These are phyloP conservation scores for Mesoligia furuncula DNA, from an alignment of 2,888 invertebrate species.

Conservation along the genomic window DNA sequence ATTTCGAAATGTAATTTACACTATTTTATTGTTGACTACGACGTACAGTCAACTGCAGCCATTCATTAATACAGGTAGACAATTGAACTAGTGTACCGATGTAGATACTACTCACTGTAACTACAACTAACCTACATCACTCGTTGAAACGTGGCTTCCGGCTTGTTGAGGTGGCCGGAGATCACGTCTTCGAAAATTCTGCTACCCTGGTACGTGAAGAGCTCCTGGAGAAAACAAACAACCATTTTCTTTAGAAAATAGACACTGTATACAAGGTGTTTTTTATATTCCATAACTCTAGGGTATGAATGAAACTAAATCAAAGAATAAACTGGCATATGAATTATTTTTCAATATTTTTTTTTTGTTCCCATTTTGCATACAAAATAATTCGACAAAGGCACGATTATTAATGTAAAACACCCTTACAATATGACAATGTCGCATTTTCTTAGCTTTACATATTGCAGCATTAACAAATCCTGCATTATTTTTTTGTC, in stretches of 20 bases:
- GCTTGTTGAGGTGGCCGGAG: constrained; percentile 58
- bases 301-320: too few relatives aligned
- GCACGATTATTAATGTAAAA: too few relatives aligned
- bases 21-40: constrained; percentile 46
- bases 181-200: constrained; percentile 71
- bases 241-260: neutral
- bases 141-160: constrained; percentile 65
- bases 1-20: constrained; percentile 51
- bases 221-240: constrained; percentile 65
- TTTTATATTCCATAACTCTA: too few relatives aligned
- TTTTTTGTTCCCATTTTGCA: too few relatives aligned
- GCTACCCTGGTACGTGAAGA: constrained; percentile 76
- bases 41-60: constrained; percentile 38
- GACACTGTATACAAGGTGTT: too few relatives aligned
- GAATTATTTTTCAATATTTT: too few relatives aligned
- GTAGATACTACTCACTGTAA: constrained; percentile 65
- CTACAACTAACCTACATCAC: constrained; percentile 79
- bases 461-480: too few relatives aligned
- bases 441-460: too few relatives aligned
- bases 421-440: too few relatives aligned
- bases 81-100: constrained; percentile 69
- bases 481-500: too few relatives aligned
- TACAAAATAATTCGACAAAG: too few relatives aligned
- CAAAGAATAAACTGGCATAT: too few relatives aligned
- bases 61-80: constrained; percentile 57